Base-by-base conservation (phyloP, 2,113 vertebrate species). In the Channa argus region DNA sequence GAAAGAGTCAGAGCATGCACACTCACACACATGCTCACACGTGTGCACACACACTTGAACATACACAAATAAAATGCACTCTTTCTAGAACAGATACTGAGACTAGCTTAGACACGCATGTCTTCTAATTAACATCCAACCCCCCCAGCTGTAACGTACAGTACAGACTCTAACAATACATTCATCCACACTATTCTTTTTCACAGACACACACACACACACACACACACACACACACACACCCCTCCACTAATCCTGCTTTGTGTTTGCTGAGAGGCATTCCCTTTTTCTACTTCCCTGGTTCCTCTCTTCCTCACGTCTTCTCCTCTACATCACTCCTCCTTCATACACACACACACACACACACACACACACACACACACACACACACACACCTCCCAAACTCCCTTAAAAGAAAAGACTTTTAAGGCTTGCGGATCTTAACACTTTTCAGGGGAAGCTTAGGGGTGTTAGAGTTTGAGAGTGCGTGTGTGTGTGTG, bases 71-170 rank as follows among this genome's bases (percentile, higher is more conserved):
- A 11, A 24, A 15, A 38, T 36, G 11, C 51, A 38, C 9, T 1
- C 54, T 38, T 13, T 2, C 63, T 12, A 41, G n/a, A 56, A 53
- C 74, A 6, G 51, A 60, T 59, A 71, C 68, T 55, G 64, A 59
- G 63, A 60, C 33, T 67, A 83, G 69, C 69, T 86, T 74, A 82
- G 43, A 80, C 83, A 79, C 71, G 79, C 86, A 74, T 86, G 82
- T 87, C 74, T 86, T 59, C 79, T 78, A 89, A 91, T 92, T 90
- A 91, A 76, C 86, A 87, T 74, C 83, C 70, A 80, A 10, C 61
- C 82, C 80, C 24, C 69, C 62, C 1, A 87, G 81, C 82, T 86
- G 77, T 58, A 79, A 63, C 63, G 56, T 86, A 88, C 88, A 84
- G 80, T 86, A 74, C 56, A 75, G 82, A 72, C 63, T 82, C 63